phyloP scores from a whole-genome alignment of 2,113 vertebrate genomes.

The Nanorana parkeri region DNA sequence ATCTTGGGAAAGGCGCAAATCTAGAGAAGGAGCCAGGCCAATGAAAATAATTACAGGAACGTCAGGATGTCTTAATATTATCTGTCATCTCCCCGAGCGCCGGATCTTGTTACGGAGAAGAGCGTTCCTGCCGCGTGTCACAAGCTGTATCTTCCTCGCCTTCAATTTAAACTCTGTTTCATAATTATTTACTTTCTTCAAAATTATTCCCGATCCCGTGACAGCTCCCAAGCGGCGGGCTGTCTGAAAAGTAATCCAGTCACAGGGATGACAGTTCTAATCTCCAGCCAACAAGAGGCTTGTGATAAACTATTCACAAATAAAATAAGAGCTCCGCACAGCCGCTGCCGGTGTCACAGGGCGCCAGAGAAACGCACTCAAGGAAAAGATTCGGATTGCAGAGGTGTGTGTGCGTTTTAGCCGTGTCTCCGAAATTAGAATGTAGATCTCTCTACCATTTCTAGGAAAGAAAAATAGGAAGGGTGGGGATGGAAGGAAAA shows the following conservation, averaged over 20 bases:
- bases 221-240: not conserved
- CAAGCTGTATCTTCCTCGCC: not conserved
- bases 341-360: too few relatives aligned
- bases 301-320: not conserved
- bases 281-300: not conserved
- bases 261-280: not conserved
- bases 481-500: too few relatives aligned
- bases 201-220: not conserved
- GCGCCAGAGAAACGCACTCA: too few relatives aligned
- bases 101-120: not conserved
- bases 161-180: not conserved
- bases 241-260: not conserved
- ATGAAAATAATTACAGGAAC: slow-evolving; percentile 30
- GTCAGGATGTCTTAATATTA: not conserved
- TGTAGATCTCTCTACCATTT: too few relatives aligned
- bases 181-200: slow-evolving; percentile 23
- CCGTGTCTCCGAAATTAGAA: too few relatives aligned
- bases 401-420: too few relatives aligned
- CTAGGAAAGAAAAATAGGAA: not conserved
- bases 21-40: not conserved
- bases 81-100: not conserved
- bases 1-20: not conserved
- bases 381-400: too few relatives aligned
- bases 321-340: too few relatives aligned
- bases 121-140: not conserved